These are phyloP conservation scores for Tachypleus tridentatus DNA, from an alignment of 1,140 invertebrate species.

Conservation along the genomic window DNA sequence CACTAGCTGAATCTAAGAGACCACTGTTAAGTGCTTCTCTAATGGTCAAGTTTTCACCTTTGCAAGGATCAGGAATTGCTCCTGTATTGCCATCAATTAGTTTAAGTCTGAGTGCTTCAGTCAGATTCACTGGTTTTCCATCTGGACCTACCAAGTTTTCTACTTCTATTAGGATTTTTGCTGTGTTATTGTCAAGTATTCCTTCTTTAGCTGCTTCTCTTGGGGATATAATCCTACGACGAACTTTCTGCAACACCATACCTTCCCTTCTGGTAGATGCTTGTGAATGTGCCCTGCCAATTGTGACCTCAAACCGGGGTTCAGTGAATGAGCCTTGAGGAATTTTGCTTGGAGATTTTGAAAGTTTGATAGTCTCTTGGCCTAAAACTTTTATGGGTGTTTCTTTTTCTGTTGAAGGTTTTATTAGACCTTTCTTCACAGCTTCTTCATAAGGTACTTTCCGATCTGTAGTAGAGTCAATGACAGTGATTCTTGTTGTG, in stretches of 20 bases:
- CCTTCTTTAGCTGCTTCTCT: constrained; percentile 56
- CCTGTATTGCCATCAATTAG: constrained; percentile 62
- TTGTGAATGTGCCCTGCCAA: constrained; percentile 43
- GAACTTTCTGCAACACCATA: constrained; percentile 60
- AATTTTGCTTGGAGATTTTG: not conserved
- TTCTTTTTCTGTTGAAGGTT: too few relatives aligned
- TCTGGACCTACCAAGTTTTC: constrained; percentile 43
- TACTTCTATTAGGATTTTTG: constrained; percentile 47
- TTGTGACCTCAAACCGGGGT: constrained; percentile 51
- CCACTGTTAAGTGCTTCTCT: constrained; percentile 71
- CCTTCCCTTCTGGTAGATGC: constrained; percentile 41
- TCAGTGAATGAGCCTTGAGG: constrained; percentile 33
- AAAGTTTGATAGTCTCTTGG: not conserved
- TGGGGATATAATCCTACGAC: constrained; percentile 52
- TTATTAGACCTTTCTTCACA: constrained; percentile 41
- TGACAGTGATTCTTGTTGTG: not conserved
- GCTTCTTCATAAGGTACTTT: constrained; percentile 14
- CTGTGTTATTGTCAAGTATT: constrained; percentile 60
- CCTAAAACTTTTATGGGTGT: too few relatives aligned
- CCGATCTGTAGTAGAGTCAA: not conserved
- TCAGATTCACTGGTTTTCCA: constrained; percentile 47
- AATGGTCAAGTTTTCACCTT: constrained; percentile 62
- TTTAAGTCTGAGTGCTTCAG: constrained; percentile 59
- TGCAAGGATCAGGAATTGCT: constrained; percentile 64
- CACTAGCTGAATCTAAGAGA: constrained; percentile 60